phyloP scores from a whole-genome alignment of 1,140 invertebrate species.

The Zelostemma sp. region DNA sequence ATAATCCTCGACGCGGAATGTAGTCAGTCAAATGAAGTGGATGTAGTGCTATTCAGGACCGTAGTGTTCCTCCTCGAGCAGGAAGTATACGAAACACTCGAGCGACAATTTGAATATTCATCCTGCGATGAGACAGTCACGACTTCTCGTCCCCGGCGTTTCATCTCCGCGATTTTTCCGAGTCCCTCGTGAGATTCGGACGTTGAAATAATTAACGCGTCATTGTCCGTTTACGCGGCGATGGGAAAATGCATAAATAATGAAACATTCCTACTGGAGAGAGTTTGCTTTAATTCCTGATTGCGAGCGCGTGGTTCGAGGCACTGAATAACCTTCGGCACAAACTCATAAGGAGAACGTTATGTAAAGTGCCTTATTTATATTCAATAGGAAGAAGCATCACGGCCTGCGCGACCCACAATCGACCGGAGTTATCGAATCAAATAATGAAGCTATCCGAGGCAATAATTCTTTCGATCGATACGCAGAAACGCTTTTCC shows the following conservation, averaged over 20 bases:
- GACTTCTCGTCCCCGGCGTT: not conserved
- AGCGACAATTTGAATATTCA: not conserved
- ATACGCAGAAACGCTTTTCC: not conserved
- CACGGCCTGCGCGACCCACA: slow-evolving; percentile 45
- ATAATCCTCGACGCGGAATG: slow-evolving; percentile 2
- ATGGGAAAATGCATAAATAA: slow-evolving; percentile 2
- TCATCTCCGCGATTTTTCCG: not conserved
- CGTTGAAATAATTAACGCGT: not conserved
- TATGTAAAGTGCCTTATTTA: slow-evolving; percentile 51
- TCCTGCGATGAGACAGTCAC: not conserved
- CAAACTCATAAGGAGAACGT: slow-evolving; percentile 24
- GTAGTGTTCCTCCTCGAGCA: not conserved
- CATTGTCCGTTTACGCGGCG: not conserved
- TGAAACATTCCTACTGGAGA: not conserved
- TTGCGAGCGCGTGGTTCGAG: not conserved
- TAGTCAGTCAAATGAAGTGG: not conserved
- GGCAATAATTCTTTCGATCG: slow-evolving; percentile 30
- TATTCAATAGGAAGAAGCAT: slow-evolving; percentile 48
- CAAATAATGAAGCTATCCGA: slow-evolving; percentile 49
- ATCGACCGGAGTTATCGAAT: slow-evolving; percentile 45
- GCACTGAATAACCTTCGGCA: slow-evolving; percentile 25
- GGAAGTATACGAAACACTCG: not conserved
- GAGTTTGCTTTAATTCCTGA: not conserved
- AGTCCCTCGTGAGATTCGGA: not conserved
- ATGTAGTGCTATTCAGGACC: not conserved